Base-by-base conservation (phyloP, 2,797 vertebrate genomes). In the Sebastes cheni region DNA sequence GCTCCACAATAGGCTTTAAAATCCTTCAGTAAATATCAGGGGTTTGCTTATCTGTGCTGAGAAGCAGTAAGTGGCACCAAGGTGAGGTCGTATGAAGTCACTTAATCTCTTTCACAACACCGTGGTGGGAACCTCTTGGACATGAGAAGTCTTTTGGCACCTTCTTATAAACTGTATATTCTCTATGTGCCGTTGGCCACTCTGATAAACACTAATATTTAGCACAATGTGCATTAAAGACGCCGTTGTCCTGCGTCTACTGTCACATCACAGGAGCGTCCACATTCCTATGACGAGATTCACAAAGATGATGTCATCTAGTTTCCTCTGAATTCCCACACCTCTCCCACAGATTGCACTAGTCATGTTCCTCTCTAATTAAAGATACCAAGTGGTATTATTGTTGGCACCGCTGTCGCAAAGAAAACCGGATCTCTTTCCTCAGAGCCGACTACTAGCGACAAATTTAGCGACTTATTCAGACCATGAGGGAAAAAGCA, bases 21-120 rank as follows among this genome's bases (percentile, higher is more conserved):
- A 23, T 14, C n/a, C 62, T 16, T 11, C 79, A 52, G 50, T 36
- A 42, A 66, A 84, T 60, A 78, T 67, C 13, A 66, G n/a, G 22
- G 12, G 50, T 82, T 66, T 59, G 25, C 72, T 71, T 86, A 67
- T 83, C 78, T 12, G n/a, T 13, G 4, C 67, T 30, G 46, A 76
- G 52, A 72, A 23, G 58, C 79, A 34, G 27, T 60, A 75, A 68
- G 77, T 64, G 69, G 54, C 67, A 52, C 66, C 65, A 59, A 70
- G 65, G 68, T 67, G 25, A 60, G 83, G 70, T 79, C 11, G 12
- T 14, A 23, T 72, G 66, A 78, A 58, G 54, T 69, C 30, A 66
- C 30, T 58, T 67, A 29, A 61, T 60, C 74, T 68, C 52, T 81
- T 69, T 66, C 23, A 54, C 64, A 69, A 58, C 73, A 62, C 74